Conservation (phyloP, 1,140 invertebrate species). For the Drosophila kikkawai region DNA sequence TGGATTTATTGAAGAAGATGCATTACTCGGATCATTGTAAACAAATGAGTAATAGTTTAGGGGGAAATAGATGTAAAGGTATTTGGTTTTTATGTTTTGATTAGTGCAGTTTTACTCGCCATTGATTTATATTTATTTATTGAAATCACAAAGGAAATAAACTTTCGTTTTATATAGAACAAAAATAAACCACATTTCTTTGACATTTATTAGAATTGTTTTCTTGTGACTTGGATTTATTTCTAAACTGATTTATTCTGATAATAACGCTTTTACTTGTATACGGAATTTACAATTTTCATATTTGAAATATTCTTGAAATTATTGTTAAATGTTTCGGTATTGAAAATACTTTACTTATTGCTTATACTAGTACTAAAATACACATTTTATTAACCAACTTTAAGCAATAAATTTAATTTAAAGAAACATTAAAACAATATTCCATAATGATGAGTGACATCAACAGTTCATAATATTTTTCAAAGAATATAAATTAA, state of each 20-base stretch:
- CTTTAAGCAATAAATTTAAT: not conserved
- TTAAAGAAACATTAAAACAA: too few species aligned
- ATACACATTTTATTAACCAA: not conserved
- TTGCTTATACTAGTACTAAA: too few species aligned
- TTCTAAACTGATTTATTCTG: not conserved
- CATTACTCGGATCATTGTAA: not conserved
- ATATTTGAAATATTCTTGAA: too few species aligned
- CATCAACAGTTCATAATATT: constrained; percentile 6
- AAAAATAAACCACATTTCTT: not conserved
- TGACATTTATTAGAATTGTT: not conserved
- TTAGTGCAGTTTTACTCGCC: not conserved
- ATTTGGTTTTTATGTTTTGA: not conserved
- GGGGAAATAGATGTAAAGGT: not conserved
- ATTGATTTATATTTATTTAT: constrained; percentile 1
- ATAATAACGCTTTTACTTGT: not conserved
- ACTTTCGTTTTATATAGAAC: not conserved
- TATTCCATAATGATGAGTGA: not conserved
- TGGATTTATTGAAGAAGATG: not conserved
- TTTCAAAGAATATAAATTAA: not conserved
- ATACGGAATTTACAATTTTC: too few species aligned
- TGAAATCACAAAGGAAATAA: not conserved
- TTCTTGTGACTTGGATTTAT: not conserved
- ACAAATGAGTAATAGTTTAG: constrained; percentile 2
- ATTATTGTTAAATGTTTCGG: too few species aligned
- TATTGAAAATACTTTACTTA: too few species aligned